A percentile compares a stretch with the other conserved stretches of the same genome.
phyloP scores from a whole-genome alignment of 2,888 invertebrate species.

The Phytoseiulus persimilis region DNA sequence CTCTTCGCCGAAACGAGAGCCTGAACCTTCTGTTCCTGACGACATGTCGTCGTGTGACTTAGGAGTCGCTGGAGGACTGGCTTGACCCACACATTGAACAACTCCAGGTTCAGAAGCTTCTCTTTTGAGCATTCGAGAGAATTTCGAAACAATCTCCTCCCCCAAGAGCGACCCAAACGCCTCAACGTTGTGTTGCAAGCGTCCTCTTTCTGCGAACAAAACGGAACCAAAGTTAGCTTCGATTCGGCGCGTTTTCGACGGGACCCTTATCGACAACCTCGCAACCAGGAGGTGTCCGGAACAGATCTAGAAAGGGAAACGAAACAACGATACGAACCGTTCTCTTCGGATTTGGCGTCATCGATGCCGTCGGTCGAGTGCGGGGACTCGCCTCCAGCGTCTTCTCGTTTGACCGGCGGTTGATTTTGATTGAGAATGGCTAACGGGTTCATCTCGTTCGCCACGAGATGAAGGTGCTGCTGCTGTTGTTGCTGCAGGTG shows the following conservation, averaged over 20 bases:
- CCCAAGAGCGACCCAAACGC: conserved; percentile 57
- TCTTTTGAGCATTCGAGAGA: conserved; percentile 44
- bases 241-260: too few relatives aligned
- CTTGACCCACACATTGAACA: conserved; percentile 43
- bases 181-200: conserved; percentile 48
- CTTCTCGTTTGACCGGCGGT: conserved; percentile 10
- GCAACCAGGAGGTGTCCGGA: too few relatives aligned
- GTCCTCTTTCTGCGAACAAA: background rate
- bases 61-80: conserved; percentile 49
- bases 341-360: conserved; percentile 27
- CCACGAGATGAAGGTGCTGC: conserved; percentile 28
- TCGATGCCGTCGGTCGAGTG: conserved; percentile 18
- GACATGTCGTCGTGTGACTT: conserved; percentile 51
- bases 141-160: conserved; percentile 61
- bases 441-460: background rate
- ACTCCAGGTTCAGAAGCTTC: conserved; percentile 40
- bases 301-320: too few relatives aligned
- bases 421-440: background rate
- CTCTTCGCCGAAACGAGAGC: conserved; percentile 49
- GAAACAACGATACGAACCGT: background rate
- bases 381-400: conserved; percentile 14
- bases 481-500: conserved; percentile 30
- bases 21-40: conserved; percentile 42
- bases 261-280: too few relatives aligned
- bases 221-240: too few relatives aligned